These are phyloP conservation scores for Rattus rattus DNA, from an alignment of 2,113 vertebrate species.

Conservation along the genomic window DNA sequence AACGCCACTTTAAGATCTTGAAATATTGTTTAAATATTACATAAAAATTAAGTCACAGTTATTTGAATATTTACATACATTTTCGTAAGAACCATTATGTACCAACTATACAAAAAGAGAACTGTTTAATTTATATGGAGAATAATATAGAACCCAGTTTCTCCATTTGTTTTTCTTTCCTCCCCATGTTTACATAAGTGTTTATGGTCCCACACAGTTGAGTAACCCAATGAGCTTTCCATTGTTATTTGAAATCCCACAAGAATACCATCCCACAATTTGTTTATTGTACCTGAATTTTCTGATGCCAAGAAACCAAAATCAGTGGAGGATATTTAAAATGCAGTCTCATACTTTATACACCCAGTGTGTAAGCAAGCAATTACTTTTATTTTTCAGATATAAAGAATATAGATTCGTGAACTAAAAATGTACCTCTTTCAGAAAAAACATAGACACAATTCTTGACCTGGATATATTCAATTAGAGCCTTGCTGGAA, in stretches of 20 bases:
- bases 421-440: neutral
- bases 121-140: neutral
- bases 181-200: neutral
- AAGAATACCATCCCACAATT: neutral
- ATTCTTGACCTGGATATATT: slow-evolving; percentile 7
- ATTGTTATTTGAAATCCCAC: neutral
- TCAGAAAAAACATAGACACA: neutral
- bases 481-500: neutral
- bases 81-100: neutral
- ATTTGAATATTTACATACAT: neutral
- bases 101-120: neutral
- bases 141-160: neutral
- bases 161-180: neutral
- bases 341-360: neutral
- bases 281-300: neutral
- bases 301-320: neutral
- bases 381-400: neutral
- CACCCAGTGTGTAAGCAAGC: neutral
- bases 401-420: neutral
- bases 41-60: neutral
- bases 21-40: neutral
- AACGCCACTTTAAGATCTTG: neutral
- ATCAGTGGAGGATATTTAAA: neutral
- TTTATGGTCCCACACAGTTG: neutral
- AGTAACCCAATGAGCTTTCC: neutral